Conservation (phyloP, 2,113 vertebrate species). For the Conger conger region DNA sequence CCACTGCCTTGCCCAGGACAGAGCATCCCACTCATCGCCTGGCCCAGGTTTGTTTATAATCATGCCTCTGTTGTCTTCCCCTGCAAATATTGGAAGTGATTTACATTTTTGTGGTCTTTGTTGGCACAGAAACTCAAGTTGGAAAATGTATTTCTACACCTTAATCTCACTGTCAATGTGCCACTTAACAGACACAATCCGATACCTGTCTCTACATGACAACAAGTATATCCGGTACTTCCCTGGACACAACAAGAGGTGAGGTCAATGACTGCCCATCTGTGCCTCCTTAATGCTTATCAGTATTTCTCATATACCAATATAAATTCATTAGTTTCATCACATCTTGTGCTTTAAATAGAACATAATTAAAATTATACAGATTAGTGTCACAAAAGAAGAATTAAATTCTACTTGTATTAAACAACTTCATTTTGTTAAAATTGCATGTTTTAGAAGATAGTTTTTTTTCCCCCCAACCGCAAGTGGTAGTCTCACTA, state of each 20-base stretch:
- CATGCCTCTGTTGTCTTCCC: background rate
- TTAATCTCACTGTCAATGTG: constrained; percentile 45
- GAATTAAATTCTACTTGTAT: too few relatives aligned
- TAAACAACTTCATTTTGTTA: too few relatives aligned
- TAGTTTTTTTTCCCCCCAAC: background rate
- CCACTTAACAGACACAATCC: constrained; percentile 86
- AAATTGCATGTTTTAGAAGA: background rate
- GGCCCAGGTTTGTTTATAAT: constrained; percentile 11
- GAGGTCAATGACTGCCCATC: constrained; percentile 42
- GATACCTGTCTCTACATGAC: constrained; percentile 96
- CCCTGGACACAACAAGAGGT: constrained; percentile 97
- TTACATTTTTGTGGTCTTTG: background rate
- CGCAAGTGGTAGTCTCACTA: background rate
- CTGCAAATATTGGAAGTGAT: background rate
- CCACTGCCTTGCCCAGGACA: constrained; percentile 99
- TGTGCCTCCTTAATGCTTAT: background rate
- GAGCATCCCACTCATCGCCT: constrained; percentile 60
- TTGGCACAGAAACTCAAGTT: background rate
- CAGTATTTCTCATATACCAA: too few relatives aligned
- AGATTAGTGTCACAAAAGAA: too few relatives aligned
- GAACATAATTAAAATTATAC: too few relatives aligned
- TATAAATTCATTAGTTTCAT: too few relatives aligned
- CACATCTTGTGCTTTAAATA: too few relatives aligned
- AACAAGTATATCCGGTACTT: constrained; percentile 99
- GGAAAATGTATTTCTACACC: background rate